Evolutionary conservation across 2,888 invertebrate genomes (phyloP), one percentile per base, ranked within the genome.

Genomic region (Apamea anceps): DNA sequence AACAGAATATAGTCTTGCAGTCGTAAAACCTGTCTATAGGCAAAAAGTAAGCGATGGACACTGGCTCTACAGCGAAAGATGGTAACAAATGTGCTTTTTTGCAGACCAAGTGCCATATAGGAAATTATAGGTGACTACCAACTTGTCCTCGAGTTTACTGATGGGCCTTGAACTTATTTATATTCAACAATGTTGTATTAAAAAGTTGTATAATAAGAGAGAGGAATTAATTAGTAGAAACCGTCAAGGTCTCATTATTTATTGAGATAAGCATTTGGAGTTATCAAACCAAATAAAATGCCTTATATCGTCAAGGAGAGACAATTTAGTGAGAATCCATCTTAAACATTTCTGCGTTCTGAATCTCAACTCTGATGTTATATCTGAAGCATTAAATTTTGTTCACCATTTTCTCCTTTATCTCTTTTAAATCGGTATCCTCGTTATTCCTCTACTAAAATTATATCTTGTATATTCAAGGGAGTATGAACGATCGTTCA

Each of bases 401-500:
- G 21, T 21, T 66, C 1, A 13, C 25, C 0, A 12, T 45, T 45
- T 66, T 13, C 28, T 28, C 28, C 25, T 51, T 77, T 63, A 66
- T n/a, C n/a, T n/a, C n/a, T n/a, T n/a, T n/a, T n/a, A n/a, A n/a
- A n/a, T 73, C n/a, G 15, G 25, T 54, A 62, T 54, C 25, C 54
- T 65, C 37, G 63, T 60, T 73, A 67, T 81, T 73, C 37, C 37
- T n/a, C 28, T 28, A 37, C 62, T 72, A 12, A 77, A 74, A 67
- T 75, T 57, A 65, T 79, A 28, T 77, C 65, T 67, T 81, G 54
- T 80, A 48, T 73, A 80, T 86, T 80, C 81, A 82, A 32, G 76
- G 28, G 76, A 75, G 67, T 85, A 83, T 82, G 80, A 80, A 79
- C 77, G 81, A 80, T 85, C 88, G 87, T 90, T 88, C 88, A 87